Base-by-base conservation (phyloP, 2,888 invertebrate species). In the Trissonchulus sp. region DNA sequence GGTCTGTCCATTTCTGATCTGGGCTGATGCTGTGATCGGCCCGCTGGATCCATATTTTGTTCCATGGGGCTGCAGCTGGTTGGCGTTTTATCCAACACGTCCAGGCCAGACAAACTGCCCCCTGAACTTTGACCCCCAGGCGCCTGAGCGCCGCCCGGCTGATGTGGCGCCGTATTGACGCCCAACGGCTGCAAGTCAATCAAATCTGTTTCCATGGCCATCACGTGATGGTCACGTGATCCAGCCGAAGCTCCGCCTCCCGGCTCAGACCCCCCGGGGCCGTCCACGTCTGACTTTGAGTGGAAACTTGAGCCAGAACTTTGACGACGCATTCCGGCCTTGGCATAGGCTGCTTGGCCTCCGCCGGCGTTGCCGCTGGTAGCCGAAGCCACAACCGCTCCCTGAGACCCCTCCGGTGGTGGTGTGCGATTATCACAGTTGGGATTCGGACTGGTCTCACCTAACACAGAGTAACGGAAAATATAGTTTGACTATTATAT, bases 301-400 rank as follows among this genome's bases (percentile, higher is more conserved):
- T 77, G 65, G 65, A 80, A 78, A 2, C 78, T 78, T 48, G 78
- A 78, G 62, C 80, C 80, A 69, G 78, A 78, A 63, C 75, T 75
- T 63, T 79, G 79, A 3, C 76, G 76, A 1, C 75, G 38, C 73
- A 75, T 31, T 8, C n/a, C 65, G 65, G 31, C 31, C 65, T 63
- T 3, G 65, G 65, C 3, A 18, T 3, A 30, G 65, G 31, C n/a
- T n/a, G 30, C 8, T 3, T 3, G 8, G 15, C 65, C 65, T 15
- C 15, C 28, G 31, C 31, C 31, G 65, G 8, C 48, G 23, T 15
- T 18, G 15, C 48, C 48, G 23, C 15, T 18, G 23, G 48, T 23
- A 18, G 48, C 48, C 15, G 48, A 15, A 48, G 48, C 48, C 48
- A 15, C 48, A 18, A 48, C 23, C 48, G 48, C 15, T 48, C 15